Evolutionary conservation across 1,140 invertebrate genomes (phyloP).

Genomic region (Zaprionus africanus): DNA sequence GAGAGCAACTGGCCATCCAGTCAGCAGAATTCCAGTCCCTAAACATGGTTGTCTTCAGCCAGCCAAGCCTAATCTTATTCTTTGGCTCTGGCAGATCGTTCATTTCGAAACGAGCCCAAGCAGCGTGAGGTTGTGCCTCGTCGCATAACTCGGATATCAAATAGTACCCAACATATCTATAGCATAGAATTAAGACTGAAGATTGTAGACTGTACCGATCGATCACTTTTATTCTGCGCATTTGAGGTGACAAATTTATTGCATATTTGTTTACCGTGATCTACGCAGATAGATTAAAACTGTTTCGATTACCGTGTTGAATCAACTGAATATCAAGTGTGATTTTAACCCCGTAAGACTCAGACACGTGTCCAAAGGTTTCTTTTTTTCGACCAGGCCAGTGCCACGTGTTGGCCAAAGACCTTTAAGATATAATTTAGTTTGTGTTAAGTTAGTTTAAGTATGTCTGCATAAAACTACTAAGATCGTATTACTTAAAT

Average conservation of each 20-base stretch:
- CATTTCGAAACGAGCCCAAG: constrained; percentile 52
- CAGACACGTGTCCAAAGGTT: constrained; percentile 64
- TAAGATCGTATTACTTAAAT: background rate
- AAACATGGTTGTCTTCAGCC: constrained; percentile 17
- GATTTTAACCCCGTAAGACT: constrained; percentile 84
- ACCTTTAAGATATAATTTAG: background rate
- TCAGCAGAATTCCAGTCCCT: constrained; percentile 46
- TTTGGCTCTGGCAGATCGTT: constrained; percentile 21
- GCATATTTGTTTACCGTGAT: constrained; percentile 83
- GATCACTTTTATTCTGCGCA: constrained; percentile 69
- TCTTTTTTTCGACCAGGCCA: background rate
- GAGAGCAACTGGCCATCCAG: constrained; percentile 53
- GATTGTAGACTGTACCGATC: constrained; percentile 54
- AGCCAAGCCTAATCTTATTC: constrained; percentile 30
- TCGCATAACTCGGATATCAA: background rate
- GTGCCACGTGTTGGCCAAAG: constrained; percentile 56
- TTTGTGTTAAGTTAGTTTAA: constrained; percentile 22
- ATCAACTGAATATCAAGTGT: constrained; percentile 79
- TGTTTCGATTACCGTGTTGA: constrained; percentile 84
- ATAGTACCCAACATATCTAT: constrained; percentile 8
- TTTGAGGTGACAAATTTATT: constrained; percentile 82
- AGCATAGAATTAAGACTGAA: constrained; percentile 6
- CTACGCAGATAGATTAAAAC: constrained; percentile 82
- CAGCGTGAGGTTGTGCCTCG: constrained; percentile 54
- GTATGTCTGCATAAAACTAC: background rate